phyloP scores from a whole-genome alignment of 92 coral and sea anemone species.

The Actinernus sp. region DNA sequence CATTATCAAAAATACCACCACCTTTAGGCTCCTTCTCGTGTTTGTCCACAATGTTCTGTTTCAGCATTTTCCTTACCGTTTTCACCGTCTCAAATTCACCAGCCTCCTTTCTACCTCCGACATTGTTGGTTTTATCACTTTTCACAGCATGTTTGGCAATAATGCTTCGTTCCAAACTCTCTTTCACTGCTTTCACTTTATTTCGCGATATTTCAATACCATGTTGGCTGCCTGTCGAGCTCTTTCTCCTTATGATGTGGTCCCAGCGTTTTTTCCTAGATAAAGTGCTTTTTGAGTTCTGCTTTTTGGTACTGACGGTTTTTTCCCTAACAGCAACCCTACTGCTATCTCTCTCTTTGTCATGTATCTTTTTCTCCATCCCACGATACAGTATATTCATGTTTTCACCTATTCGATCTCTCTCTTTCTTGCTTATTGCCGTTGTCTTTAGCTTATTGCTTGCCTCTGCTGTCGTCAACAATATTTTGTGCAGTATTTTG shows the following conservation, averaged over 20 bases:
- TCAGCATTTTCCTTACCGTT: conserved; percentile 12
- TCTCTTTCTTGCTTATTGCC: background rate
- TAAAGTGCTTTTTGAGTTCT: background rate
- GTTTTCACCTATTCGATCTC: background rate
- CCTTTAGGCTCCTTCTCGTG: too few species aligned
- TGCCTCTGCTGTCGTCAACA: too few species aligned
- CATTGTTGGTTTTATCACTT: background rate
- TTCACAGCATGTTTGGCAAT: background rate
- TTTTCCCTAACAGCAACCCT: background rate
- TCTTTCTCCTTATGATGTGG: background rate
- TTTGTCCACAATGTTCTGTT: conserved; percentile 22
- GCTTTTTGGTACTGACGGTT: background rate
- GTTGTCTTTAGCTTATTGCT: background rate
- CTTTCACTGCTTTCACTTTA: background rate
- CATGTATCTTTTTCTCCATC: conserved; percentile 23
- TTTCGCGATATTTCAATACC: background rate
- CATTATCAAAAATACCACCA: too few species aligned
- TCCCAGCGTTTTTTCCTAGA: background rate
- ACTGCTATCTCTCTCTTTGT: conserved; percentile 1
- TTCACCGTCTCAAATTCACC: background rate
- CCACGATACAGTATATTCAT: background rate
- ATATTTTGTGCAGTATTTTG: conserved; percentile 1
- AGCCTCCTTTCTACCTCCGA: background rate
- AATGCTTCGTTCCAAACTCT: background rate
- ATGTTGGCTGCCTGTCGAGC: background rate